Evolutionary conservation across 2,888 invertebrate species (phyloP).

Genomic region (Lithophane ornitopus): DNA sequence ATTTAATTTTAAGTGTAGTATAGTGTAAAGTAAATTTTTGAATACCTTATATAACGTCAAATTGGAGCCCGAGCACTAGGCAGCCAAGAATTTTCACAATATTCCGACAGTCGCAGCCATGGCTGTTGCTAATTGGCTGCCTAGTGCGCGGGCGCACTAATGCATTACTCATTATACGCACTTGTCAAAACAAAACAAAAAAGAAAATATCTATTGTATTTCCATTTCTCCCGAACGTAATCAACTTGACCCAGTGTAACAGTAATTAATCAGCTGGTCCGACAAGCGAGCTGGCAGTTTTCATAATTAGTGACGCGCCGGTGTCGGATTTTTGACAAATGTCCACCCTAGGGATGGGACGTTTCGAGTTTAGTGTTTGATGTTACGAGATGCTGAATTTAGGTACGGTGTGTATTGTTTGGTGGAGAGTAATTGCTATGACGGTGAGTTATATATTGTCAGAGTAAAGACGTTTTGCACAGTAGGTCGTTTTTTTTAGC

Average conservation of each 20-base stretch:
- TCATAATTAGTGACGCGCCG: constrained; percentile 67
- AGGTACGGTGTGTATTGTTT: constrained; percentile 11
- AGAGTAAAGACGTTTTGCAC: background rate
- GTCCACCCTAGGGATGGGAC: constrained; percentile 48
- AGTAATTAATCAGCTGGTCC: constrained; percentile 65
- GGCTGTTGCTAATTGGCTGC: too few species aligned
- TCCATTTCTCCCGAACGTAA: constrained; percentile 28
- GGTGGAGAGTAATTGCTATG: constrained; percentile 17
- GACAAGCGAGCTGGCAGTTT: constrained; percentile 63
- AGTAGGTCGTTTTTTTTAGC: background rate
- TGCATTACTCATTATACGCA: background rate
- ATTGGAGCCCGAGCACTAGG: too few species aligned
- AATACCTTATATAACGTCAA: too few species aligned
- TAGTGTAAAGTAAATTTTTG: too few species aligned
- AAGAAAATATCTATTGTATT: constrained; percentile 34
- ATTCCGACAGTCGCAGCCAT: too few species aligned
- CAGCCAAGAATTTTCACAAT: too few species aligned
- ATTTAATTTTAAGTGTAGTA: too few species aligned
- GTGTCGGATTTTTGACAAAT: constrained; percentile 68
- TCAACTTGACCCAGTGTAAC: constrained; percentile 58
- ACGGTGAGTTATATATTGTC: background rate
- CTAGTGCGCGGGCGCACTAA: too few species aligned
- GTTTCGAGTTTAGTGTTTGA: constrained; percentile 29
- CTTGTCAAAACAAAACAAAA: constrained; percentile 20
- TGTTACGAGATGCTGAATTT: constrained; percentile 14